Evolutionary conservation across 2,797 vertebrate genomes (phyloP).

Genomic region (Mus minutoides): DNA sequence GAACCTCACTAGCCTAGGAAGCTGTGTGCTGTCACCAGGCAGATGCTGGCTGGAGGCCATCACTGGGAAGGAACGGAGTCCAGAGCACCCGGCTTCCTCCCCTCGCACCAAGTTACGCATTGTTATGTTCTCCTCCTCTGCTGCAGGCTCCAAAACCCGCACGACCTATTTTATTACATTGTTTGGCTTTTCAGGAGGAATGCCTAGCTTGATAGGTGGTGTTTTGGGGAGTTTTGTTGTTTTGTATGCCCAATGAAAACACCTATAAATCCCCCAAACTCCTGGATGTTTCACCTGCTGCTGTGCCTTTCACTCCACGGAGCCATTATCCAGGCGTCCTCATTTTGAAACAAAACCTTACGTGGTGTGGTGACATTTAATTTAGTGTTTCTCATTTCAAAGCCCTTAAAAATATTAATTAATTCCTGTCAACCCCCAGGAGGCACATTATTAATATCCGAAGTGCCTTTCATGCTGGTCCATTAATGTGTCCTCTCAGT

Average conservation of each 20-base stretch:
- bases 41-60: not conserved
- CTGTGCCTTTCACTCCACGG: not conserved
- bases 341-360: constrained; percentile 13
- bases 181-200: not conserved
- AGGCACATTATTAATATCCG: constrained; percentile 58
- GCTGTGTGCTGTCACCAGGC: too few relatives aligned
- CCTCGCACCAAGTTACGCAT: rapidly evolving
- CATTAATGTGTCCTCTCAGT: not conserved
- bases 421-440: constrained; percentile 66
- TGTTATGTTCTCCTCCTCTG: not conserved
- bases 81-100: not conserved
- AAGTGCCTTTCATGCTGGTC: constrained; percentile 34
- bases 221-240: not conserved
- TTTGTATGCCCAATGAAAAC: rapidly evolving
- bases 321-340: not conserved
- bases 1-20: not conserved
- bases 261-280: not conserved
- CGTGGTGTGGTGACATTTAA: constrained; percentile 65
- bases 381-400: constrained; percentile 74
- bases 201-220: not conserved
- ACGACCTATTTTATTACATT: not conserved
- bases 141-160: not conserved
- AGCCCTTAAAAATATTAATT: constrained; percentile 72
- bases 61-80: not conserved
- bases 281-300: too few relatives aligned